Percentiles rank a stretch among this genome's conserved stretches.
phyloP scores from a whole-genome alignment of 2,888 invertebrate species.

The Drosophila histrio region DNA sequence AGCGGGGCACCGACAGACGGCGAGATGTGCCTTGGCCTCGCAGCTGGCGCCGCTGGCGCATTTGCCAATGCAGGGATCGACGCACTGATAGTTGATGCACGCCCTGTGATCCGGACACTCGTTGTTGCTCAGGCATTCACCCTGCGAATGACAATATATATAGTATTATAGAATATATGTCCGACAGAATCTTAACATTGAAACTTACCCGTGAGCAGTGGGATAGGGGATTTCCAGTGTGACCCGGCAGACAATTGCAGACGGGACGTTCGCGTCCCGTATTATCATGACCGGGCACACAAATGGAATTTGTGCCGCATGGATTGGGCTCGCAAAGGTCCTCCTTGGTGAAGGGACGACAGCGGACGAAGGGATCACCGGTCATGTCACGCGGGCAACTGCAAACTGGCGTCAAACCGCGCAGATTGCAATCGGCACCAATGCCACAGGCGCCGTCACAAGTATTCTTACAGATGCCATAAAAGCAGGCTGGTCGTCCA shows the following conservation, averaged over 20 bases:
- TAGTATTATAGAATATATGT: neutral
- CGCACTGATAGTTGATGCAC: constrained; percentile 91
- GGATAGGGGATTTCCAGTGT: constrained; percentile 90
- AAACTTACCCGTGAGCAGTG: constrained; percentile 87
- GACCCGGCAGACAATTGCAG: constrained; percentile 92
- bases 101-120: constrained; percentile 91
- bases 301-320: constrained; percentile 88
- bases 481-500: constrained; percentile 91
- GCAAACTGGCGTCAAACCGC: constrained; percentile 92
- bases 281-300: constrained; percentile 93
- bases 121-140: constrained; percentile 91
- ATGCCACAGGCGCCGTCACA: constrained; percentile 92
- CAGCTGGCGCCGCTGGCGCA: constrained; percentile 92
- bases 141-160: constrained; percentile 84
- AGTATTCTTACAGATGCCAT: constrained; percentile 92
- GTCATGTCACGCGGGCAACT: constrained; percentile 94
- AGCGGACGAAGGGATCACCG: constrained; percentile 92
- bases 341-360: constrained; percentile 92
- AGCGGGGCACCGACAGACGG: constrained; percentile 92
- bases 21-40: constrained; percentile 90
- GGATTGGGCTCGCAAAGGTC: constrained; percentile 94
- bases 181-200: neutral
- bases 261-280: constrained; percentile 93
- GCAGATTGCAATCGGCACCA: constrained; percentile 90
- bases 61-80: constrained; percentile 91